Evolutionary conservation across 2,888 invertebrate genomes (phyloP), one percentile per base, ranked within the genome.

Genomic region (Crossocerus cetratus): DNA sequence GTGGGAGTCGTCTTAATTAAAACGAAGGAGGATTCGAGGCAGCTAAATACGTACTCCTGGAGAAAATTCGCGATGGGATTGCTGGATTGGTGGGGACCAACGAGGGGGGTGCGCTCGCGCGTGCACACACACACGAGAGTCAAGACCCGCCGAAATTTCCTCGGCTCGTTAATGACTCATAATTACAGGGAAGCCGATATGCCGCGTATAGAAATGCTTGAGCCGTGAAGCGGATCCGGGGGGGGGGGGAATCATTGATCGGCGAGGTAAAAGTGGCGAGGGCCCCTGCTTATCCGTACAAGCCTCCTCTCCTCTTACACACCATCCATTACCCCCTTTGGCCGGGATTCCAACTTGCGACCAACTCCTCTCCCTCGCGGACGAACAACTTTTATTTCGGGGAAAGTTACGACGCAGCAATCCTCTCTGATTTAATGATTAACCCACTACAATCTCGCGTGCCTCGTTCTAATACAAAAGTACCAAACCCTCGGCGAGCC

Each of bases 1-100:
- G n/a, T n/a, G 55, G 43, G 23, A 53, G 64, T 65, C 72, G 65
- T 64, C 64, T 80, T 76, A 80, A 80, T 80, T 80, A 74, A 80
- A 78, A 69, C 71, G 65, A 75, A 72, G 72, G 69, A 64, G 70
- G 66, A n/a, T n/a, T n/a, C n/a, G n/a, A 65, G 64, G 55, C 49
- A 13, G 56, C 23, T 32, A 45, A 55, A 23, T 5, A 32, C 53
- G 49, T 32, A 32, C 18, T 20, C 14, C 45, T 53, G 14, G 4
- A 11, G 5, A 11, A 49, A 16, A 49, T 49, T 14, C 49, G 14
- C 49, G 14, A 14, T 4, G 14, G 13, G 11, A n/a, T 16, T 49
- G 8, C 3, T 49, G 16, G 49, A 49, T 16, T 16, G 8, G 11
- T 49, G 16, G 1, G 4, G 49, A 5, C 49, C 1, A 13, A 49